These are phyloP conservation scores for Brienomyrus brachyistius DNA, from an alignment of 2,113 vertebrate species.

Conservation along the genomic window DNA sequence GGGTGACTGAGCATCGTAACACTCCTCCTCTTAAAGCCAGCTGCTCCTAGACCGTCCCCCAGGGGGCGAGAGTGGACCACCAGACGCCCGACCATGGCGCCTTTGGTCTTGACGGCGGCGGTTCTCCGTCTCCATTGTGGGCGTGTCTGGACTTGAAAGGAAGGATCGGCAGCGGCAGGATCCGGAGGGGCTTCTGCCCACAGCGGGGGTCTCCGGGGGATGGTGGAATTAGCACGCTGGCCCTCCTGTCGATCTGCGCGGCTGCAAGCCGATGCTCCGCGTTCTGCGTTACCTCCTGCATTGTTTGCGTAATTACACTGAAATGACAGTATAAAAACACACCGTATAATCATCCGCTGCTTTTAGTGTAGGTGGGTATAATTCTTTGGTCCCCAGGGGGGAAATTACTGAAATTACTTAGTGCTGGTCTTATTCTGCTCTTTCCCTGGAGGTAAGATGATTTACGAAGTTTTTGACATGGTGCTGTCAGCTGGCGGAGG, in stretches of 20 bases:
- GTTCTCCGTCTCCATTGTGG: not conserved
- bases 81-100: not conserved
- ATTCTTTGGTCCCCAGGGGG: not conserved
- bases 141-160: not conserved
- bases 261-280: not conserved
- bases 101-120: not conserved
- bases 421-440: not conserved
- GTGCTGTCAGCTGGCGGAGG: not conserved
- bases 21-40: not conserved
- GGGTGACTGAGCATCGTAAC: not conserved
- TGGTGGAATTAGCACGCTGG: not conserved
- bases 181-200: not conserved
- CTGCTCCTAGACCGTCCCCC: not conserved
- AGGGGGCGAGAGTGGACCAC: not conserved
- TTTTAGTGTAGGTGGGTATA: conserved; percentile 1
- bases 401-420: not conserved
- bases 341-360: conserved; percentile 4
- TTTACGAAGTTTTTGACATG: not conserved
- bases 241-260: not conserved
- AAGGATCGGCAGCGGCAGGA: not conserved
- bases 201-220: not conserved
- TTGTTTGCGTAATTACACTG: not conserved
- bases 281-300: not conserved
- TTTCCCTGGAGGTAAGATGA: not conserved
- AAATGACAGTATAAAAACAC: conserved; percentile 4